A percentile compares a stretch with the other conserved stretches of the same genome.
Conservation (phyloP, 2,113 vertebrate genomes). For the Puntigrus tetrazona region DNA sequence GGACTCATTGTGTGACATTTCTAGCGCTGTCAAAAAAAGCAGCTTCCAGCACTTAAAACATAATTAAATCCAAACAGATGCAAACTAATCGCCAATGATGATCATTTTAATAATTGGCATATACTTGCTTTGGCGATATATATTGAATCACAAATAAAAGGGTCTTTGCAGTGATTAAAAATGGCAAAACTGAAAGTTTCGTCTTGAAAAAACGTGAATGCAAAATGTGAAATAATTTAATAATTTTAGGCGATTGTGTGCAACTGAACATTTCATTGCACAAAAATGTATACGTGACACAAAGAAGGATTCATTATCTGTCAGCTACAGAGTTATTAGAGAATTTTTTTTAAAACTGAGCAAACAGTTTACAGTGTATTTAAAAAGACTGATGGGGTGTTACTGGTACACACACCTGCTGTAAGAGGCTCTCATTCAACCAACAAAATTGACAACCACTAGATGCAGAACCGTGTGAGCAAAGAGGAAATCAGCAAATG, state of each 20-base stretch:
- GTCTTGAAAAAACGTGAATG: neutral
- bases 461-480: slow-evolving; percentile 95
- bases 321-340: neutral
- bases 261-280: neutral
- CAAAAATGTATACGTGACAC: neutral
- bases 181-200: no score
- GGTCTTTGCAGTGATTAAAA: neutral
- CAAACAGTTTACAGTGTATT: neutral
- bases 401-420: slow-evolving; percentile 48
- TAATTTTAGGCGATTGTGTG: neutral
- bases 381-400: neutral
- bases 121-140: neutral
- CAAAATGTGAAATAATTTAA: neutral
- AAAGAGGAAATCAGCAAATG: slow-evolving; percentile 96
- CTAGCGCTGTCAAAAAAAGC: no score
- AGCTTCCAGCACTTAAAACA: no score
- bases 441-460: slow-evolving; percentile 96
- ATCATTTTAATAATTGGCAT: neutral
- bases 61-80: no score
- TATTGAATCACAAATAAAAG: neutral
- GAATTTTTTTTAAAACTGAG: neutral
- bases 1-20: no score
- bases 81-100: neutral
- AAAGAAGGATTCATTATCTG: neutral
- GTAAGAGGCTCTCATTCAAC: slow-evolving; percentile 72